These are phyloP conservation scores for Allacma fusca DNA, from an alignment of 2,888 invertebrate genomes.

Conservation along the genomic window DNA sequence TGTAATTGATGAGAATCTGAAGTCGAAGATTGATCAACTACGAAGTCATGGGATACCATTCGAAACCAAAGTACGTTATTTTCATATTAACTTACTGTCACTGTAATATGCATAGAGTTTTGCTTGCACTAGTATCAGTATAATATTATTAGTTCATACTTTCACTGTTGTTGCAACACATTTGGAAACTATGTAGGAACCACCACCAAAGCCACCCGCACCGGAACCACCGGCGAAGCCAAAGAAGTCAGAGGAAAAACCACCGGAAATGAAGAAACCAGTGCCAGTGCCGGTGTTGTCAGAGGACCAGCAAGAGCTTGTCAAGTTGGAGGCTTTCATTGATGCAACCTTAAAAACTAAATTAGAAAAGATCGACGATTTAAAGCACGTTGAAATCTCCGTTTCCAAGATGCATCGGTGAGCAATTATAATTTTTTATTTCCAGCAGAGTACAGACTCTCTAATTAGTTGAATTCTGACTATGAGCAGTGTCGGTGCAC, in stretches of 20 bases:
- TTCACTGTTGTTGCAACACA: not conserved
- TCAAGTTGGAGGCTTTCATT: constrained; percentile 38
- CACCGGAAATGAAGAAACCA: constrained; percentile 14
- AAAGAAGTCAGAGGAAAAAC: not conserved
- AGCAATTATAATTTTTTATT: too few relatives aligned
- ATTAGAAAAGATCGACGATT: constrained; percentile 18
- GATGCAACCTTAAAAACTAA: constrained; percentile 18
- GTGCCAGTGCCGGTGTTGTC: constrained; percentile 18
- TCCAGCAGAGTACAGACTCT: too few relatives aligned
- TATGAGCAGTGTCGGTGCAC: too few relatives aligned
- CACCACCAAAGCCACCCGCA: not conserved
- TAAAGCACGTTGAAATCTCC: constrained; percentile 39
- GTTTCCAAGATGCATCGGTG: constrained; percentile 45
- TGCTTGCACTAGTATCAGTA: not conserved
- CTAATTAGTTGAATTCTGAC: too few relatives aligned
- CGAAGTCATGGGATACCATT: constrained; percentile 37
- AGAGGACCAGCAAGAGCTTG: constrained; percentile 36
- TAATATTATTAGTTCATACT: not conserved
- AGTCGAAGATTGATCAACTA: constrained; percentile 33
- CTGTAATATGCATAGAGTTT: not conserved
- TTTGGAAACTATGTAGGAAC: not conserved
- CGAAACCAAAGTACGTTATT: constrained; percentile 1
- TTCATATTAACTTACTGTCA: not conserved
- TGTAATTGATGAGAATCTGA: not conserved
- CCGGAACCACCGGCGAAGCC: not conserved